phyloP scores from a whole-genome alignment of 2,113 vertebrate species.

The Melanostigma gelatinosum region DNA sequence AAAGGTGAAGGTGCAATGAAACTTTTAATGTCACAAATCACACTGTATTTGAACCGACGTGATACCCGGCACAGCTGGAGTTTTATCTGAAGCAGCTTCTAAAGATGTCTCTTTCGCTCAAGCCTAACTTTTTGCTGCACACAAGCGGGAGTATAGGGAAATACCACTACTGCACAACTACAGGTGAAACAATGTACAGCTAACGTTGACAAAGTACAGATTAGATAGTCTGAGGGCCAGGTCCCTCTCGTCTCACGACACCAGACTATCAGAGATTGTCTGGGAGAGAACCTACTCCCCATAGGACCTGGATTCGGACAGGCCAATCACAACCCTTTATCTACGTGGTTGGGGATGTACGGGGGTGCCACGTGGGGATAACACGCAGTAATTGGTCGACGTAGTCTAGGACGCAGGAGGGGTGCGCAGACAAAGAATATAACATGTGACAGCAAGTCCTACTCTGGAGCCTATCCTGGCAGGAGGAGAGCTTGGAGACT shows the following conservation, averaged over 20 bases:
- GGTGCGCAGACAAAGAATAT: too few species aligned
- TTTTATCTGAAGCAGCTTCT: conserved; percentile 4
- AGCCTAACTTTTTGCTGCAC: background rate
- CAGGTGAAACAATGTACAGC: background rate
- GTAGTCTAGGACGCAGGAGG: too few species aligned
- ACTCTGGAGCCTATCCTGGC: too few species aligned
- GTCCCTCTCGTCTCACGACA: background rate
- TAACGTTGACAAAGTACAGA: background rate
- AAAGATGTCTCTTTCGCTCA: background rate
- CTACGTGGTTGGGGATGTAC: background rate
- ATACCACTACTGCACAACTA: background rate
- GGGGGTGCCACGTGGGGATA: too few species aligned
- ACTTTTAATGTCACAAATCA: background rate
- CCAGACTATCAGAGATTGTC: background rate
- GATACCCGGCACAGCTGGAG: background rate
- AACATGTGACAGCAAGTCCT: too few species aligned
- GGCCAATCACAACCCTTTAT: background rate
- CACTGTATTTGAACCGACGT: background rate
- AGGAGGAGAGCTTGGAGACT: too few species aligned
- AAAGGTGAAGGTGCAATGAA: background rate
- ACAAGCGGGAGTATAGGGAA: background rate
- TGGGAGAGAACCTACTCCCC: background rate
- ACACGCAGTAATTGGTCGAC: too few species aligned
- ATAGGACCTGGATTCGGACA: background rate
- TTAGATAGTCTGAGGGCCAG: background rate